Percentiles rank a stretch among this genome's conserved stretches.
Evolutionary conservation across 2,797 vertebrate species (phyloP).

Genomic region (Catostomus latipinnis): DNA sequence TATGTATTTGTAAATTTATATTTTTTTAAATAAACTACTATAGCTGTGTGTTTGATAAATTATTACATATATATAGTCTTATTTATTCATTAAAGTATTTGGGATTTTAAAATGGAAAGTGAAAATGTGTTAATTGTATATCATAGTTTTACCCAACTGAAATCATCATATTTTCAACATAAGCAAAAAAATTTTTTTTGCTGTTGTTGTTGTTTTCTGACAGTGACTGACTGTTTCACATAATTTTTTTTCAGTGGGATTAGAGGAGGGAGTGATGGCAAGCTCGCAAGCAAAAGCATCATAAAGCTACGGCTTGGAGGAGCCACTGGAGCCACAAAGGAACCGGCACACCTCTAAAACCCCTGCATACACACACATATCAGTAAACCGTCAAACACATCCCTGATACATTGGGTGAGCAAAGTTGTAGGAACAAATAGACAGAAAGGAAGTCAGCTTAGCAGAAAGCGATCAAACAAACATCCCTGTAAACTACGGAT

Average conservation of each 20-base stretch:
- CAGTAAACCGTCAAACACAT: neutral
- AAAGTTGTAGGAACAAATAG: neutral
- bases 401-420: neutral
- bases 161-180: too few relatives aligned
- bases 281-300: slow-evolving; percentile 43
- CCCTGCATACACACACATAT: slow-evolving; percentile 20
- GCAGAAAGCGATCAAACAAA: slow-evolving; percentile 44
- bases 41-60: too few relatives aligned
- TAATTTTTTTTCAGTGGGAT: slow-evolving; percentile 40
- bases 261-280: slow-evolving; percentile 49
- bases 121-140: too few relatives aligned
- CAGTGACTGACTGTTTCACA: slow-evolving; percentile 4
- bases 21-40: too few relatives aligned
- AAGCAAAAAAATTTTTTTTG: too few relatives aligned
- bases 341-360: slow-evolving; percentile 44
- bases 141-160: too few relatives aligned
- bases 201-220: slow-evolving; percentile 5
- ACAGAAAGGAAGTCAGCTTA: slow-evolving; percentile 31
- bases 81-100: too few relatives aligned
- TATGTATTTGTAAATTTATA: too few relatives aligned
- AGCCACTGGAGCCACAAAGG: slow-evolving; percentile 40
- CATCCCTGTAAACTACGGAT: neutral
- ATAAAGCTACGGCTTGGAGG: slow-evolving; percentile 56
- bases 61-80: too few relatives aligned
- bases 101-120: too few relatives aligned